A percentile compares a stretch with the other conserved stretches of the same genome.
These are phyloP conservation scores for Anguilla anguilla DNA, from an alignment of 2,797 vertebrate genomes.

Conservation along the genomic window DNA sequence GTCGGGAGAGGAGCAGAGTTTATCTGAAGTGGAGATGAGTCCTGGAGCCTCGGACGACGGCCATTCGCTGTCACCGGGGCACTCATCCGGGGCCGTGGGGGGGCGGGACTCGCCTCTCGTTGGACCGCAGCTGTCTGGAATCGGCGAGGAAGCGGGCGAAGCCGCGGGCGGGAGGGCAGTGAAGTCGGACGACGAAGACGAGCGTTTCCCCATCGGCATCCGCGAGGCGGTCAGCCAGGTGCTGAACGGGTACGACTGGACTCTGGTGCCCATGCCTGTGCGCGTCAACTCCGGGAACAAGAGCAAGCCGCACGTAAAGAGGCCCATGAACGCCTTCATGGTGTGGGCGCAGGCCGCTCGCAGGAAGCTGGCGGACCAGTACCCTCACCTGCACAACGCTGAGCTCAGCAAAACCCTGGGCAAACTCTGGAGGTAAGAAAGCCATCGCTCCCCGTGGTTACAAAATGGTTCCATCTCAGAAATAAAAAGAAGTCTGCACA, in stretches of 20 bases:
- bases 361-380: slow-evolving; percentile 93
- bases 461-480: not conserved
- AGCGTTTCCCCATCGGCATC: slow-evolving; percentile 95
- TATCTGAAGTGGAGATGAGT: slow-evolving; percentile 94
- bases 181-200: slow-evolving; percentile 86
- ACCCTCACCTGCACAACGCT: slow-evolving; percentile 95
- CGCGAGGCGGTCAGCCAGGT: slow-evolving; percentile 97
- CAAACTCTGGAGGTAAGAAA: slow-evolving; percentile 96
- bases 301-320: slow-evolving; percentile 91
- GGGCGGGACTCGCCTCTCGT: slow-evolving; percentile 67
- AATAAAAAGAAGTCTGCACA: not conserved
- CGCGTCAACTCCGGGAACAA: slow-evolving; percentile 91
- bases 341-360: slow-evolving; percentile 96
- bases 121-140: slow-evolving; percentile 53
- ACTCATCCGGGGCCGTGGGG: slow-evolving; percentile 65
- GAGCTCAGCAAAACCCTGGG: slow-evolving; percentile 98
- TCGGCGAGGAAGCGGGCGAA: slow-evolving; percentile 62
- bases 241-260: slow-evolving; percentile 98
- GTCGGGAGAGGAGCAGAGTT: slow-evolving; percentile 88
- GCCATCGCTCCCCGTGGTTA: not conserved
- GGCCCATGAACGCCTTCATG: slow-evolving; percentile 94
- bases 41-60: slow-evolving; percentile 92
- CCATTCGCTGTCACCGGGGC: slow-evolving; percentile 86
- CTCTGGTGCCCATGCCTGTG: slow-evolving; percentile 96
- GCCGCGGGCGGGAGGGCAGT: slow-evolving; percentile 53